phyloP scores from a whole-genome alignment of 2,888 invertebrate genomes.

The Diarsia brunnea region DNA sequence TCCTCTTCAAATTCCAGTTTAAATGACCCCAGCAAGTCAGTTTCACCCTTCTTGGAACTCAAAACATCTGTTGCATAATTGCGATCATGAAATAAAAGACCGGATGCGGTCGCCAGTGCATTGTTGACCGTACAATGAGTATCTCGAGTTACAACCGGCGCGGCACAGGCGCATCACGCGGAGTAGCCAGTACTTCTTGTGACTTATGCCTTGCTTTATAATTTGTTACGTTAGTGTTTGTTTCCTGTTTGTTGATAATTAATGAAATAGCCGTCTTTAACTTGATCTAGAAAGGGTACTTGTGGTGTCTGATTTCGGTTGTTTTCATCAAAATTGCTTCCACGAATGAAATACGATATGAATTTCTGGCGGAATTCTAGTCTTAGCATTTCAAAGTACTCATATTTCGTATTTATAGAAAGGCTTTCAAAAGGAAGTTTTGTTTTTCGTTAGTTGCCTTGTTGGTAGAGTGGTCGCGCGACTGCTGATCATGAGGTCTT shows the following conservation, averaged over 20 bases:
- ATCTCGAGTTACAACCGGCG: slow-evolving; percentile 42
- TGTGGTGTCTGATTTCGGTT: not conserved
- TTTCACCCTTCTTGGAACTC: slow-evolving; percentile 36
- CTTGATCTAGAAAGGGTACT: not conserved
- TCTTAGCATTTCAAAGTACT: not conserved
- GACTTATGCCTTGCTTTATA: slow-evolving; percentile 11
- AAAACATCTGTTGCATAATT: slow-evolving; percentile 28
- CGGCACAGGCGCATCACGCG: slow-evolving; percentile 6
- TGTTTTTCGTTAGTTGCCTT: no score
- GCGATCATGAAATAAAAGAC: slow-evolving; percentile 23
- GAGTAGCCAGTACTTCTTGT: not conserved
- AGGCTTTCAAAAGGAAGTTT: no score
- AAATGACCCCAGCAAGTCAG: not conserved
- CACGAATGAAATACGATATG: not conserved
- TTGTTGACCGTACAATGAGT: slow-evolving; percentile 30
- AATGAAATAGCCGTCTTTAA: not conserved
- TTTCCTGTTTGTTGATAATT: slow-evolving; percentile 3
- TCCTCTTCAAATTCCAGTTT: not conserved
- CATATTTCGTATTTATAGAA: no score
- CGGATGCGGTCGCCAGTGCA: slow-evolving; percentile 41
- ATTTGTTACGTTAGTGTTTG: not conserved
- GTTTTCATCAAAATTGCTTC: not conserved
- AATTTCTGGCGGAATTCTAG: not conserved
- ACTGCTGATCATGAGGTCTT: no score
- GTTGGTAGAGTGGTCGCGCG: no score